Percentiles rank a stretch among this genome's conserved stretches.
phyloP scores from a whole-genome alignment of 2,888 invertebrate genomes.

The Punctoribates punctum region DNA sequence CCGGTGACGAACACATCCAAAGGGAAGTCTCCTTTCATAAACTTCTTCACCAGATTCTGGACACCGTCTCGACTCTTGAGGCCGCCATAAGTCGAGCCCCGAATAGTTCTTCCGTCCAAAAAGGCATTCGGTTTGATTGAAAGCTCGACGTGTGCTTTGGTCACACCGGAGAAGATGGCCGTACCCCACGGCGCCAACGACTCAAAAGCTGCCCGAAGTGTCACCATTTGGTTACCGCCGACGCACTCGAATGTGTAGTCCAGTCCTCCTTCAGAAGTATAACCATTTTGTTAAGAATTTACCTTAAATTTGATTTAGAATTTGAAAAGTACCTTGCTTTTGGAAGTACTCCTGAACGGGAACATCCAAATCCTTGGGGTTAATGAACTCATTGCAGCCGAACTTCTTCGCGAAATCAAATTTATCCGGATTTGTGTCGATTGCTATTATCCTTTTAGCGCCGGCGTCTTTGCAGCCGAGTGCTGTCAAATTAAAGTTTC shows the following conservation, averaged over 20 bases:
- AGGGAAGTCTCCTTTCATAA: not conserved
- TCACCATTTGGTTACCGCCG: not conserved
- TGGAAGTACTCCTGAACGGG: constrained; percentile 4
- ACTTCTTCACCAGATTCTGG: not conserved
- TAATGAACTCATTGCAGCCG: constrained; percentile 54
- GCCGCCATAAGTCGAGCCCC: not conserved
- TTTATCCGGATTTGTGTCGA: constrained; percentile 51
- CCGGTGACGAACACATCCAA: not conserved
- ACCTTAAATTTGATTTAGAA: not conserved
- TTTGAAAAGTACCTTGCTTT: not conserved
- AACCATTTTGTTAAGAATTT: not conserved
- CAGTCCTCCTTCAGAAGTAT: not conserved
- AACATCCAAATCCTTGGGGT: constrained; percentile 52
- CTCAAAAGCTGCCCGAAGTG: not conserved
- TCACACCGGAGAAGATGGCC: not conserved
- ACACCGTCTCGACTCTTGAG: not conserved
- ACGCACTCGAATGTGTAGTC: constrained; percentile 11
- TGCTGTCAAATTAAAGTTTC: constrained; percentile 43
- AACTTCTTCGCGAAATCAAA: constrained; percentile 49
- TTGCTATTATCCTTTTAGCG: constrained; percentile 52
- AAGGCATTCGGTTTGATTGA: not conserved
- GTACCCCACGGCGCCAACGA: not conserved
- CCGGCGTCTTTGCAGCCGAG: constrained; percentile 52
- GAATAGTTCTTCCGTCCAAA: not conserved
- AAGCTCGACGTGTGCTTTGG: not conserved